phyloP scores from a whole-genome alignment of 2,888 invertebrate genomes.

The Geotrupes spiniger region DNA sequence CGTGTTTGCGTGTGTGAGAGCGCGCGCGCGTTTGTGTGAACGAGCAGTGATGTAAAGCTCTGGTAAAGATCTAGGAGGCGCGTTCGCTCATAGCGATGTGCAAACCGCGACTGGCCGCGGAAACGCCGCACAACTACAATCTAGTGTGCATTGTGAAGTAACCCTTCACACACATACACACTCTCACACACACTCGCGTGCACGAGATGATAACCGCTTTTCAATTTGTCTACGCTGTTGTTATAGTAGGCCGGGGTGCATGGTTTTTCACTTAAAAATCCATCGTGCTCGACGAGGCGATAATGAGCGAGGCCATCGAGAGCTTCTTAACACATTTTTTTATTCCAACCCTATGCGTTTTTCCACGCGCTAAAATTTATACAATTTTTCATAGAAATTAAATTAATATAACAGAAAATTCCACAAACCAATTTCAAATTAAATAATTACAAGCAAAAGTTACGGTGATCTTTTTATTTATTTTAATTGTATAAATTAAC shows the following conservation, averaged over 20 bases:
- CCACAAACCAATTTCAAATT: too few species aligned
- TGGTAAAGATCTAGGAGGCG: conserved; percentile 21
- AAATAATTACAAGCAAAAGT: too few species aligned
- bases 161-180: conserved; percentile 1
- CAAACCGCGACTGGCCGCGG: conserved; percentile 29
- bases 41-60: conserved; percentile 10
- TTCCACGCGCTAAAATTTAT: too few species aligned
- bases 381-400: too few species aligned
- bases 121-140: conserved; percentile 1
- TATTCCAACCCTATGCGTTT: too few species aligned
- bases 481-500: too few species aligned
- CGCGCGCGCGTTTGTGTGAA: conserved; percentile 7
- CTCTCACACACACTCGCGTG: too few species aligned
- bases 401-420: too few species aligned
- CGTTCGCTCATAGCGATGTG: conserved; percentile 32
- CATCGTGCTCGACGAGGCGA: neutral
- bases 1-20: conserved; percentile 11
- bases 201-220: conserved; percentile 2
- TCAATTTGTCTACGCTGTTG: conserved; percentile 4
- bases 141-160: conserved; percentile 7
- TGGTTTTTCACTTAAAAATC: neutral
- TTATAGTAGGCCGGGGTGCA: neutral
- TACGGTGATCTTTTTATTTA: too few species aligned
- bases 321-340: too few species aligned
- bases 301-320: too few species aligned